Conservation (phyloP, 1,140 invertebrate species). For the Pseudomyrmex concolor region DNA sequence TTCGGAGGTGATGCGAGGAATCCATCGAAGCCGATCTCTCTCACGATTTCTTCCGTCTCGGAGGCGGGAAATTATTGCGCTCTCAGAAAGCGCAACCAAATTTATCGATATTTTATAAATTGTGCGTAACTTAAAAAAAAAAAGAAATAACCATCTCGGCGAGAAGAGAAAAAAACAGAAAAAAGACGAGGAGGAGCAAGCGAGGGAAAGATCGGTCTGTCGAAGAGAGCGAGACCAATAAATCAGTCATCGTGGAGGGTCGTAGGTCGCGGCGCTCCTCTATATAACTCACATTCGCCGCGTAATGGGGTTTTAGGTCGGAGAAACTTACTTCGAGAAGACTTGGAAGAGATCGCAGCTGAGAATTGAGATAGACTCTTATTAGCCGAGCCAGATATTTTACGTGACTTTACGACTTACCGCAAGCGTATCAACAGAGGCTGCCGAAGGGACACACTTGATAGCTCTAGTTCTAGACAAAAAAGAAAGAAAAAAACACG, state of each 20-base stretch:
- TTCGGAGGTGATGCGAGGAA: constrained; percentile 24
- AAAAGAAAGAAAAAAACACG: background rate
- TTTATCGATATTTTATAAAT: constrained; percentile 65
- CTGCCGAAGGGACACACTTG: background rate
- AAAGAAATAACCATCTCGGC: background rate
- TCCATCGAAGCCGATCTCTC: constrained; percentile 33
- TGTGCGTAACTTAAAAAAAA: constrained; percentile 51
- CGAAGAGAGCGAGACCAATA: constrained; percentile 47
- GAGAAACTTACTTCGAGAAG: constrained; percentile 56
- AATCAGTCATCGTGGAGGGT: constrained; percentile 72
- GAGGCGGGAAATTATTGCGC: constrained; percentile 14
- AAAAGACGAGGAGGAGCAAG: constrained; percentile 4
- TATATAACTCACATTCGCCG: constrained; percentile 64
- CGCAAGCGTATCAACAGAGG: background rate
- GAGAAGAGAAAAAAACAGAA: background rate
- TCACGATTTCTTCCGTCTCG: background rate
- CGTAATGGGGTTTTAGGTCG: constrained; percentile 69
- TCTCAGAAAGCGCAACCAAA: background rate
- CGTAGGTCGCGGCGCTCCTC: constrained; percentile 64
- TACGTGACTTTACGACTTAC: constrained; percentile 22
- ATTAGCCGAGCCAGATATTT: constrained; percentile 63
- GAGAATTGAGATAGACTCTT: constrained; percentile 46
- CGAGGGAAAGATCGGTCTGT: constrained; percentile 26
- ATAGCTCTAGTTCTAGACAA: constrained; percentile 14
- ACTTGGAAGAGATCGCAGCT: constrained; percentile 48